Conservation (phyloP, 2,888 invertebrate genomes). For the Lochmaea capreae region DNA sequence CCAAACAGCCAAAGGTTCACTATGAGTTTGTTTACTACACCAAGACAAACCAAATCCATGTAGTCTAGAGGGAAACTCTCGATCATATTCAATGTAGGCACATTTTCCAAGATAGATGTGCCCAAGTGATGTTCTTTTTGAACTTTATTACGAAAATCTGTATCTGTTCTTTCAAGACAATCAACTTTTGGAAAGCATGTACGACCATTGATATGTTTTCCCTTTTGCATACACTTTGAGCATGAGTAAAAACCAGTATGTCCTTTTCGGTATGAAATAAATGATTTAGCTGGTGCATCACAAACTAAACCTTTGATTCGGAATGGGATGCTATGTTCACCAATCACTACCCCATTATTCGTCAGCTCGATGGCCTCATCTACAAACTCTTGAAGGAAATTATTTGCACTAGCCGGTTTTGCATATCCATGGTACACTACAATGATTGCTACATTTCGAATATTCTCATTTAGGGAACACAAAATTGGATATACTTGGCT, state of each 20-base stretch:
- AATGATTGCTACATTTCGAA: slow-evolving; percentile 6
- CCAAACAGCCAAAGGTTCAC: neutral
- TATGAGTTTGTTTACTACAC: neutral
- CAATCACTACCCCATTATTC: slow-evolving; percentile 25
- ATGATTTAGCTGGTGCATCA: slow-evolving; percentile 30
- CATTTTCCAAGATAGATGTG: slow-evolving; percentile 12
- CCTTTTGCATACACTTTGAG: slow-evolving; percentile 27
- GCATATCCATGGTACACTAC: slow-evolving; percentile 21
- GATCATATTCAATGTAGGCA: no score
- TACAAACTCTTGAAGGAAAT: slow-evolving; percentile 18
- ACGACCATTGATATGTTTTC: slow-evolving; percentile 17
- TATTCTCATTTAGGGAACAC: neutral
- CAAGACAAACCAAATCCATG: neutral
- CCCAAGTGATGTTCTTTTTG: slow-evolving; percentile 23
- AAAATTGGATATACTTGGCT: slow-evolving; percentile 24
- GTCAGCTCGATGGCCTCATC: slow-evolving; percentile 21
- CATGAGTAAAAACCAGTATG: slow-evolving; percentile 26
- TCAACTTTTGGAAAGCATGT: slow-evolving; percentile 21
- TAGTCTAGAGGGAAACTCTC: no score
- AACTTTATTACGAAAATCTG: slow-evolving; percentile 17
- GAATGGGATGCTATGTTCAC: neutral
- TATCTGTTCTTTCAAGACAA: slow-evolving; percentile 20
- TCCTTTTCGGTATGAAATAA: slow-evolving; percentile 15
- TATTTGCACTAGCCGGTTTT: slow-evolving; percentile 20
- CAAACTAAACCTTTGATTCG: slow-evolving; percentile 18